Conservation (phyloP, 2,888 invertebrate genomes). For the Mythimna impura region DNA sequence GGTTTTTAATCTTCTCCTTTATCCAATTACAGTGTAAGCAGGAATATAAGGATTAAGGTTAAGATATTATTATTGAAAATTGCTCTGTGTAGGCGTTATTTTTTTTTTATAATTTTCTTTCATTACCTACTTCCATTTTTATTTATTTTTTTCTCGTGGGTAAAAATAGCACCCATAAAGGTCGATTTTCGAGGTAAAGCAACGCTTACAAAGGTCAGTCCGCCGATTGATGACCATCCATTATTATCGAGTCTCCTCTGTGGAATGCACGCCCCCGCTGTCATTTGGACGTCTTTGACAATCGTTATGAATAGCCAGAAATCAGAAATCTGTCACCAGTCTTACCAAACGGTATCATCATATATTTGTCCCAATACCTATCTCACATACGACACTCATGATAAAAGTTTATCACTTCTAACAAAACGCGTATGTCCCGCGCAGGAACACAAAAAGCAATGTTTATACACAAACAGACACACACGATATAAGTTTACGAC, state of each 20-base stretch:
- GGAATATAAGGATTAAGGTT: slow-evolving; percentile 25
- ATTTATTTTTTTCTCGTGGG: neutral
- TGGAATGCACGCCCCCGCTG: no score
- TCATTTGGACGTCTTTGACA: no score
- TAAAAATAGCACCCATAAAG: no score
- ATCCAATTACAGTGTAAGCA: slow-evolving; percentile 33
- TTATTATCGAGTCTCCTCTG: no score
- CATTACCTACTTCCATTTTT: neutral
- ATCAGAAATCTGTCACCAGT: no score
- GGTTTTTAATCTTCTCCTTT: slow-evolving; percentile 21
- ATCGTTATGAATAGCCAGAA: no score
- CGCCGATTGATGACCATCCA: no score
- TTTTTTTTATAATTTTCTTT: slow-evolving; percentile 4
- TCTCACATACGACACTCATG: no score
- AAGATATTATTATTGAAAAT: slow-evolving; percentile 20
- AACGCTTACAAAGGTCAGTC: no score
- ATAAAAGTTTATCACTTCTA: neutral
- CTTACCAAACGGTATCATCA: no score
- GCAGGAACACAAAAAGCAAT: neutral
- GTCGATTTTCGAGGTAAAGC: no score
- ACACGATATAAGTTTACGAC: slow-evolving; percentile 19
- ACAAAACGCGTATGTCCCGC: slow-evolving; percentile 38
- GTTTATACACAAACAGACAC: slow-evolving; percentile 3
- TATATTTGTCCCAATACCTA: no score
- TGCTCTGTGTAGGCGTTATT: slow-evolving; percentile 1